Evolutionary conservation across 2,797 vertebrate species (phyloP).

Genomic region (Morelia viridis): DNA sequence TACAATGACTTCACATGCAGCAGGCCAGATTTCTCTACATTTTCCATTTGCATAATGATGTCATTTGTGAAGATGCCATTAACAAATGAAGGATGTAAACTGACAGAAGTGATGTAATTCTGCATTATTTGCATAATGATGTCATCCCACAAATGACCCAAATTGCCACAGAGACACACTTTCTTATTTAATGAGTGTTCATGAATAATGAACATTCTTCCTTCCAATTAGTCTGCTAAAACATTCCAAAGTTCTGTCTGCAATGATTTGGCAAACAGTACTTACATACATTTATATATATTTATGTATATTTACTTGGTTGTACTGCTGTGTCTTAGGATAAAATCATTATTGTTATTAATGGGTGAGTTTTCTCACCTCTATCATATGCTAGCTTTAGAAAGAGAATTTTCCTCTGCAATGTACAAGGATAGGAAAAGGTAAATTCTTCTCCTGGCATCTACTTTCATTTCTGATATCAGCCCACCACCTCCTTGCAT

Average conservation of each 20-base stretch:
- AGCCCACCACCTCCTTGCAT: not conserved
- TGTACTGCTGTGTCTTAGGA: not conserved
- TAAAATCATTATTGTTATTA: not conserved
- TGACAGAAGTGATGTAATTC: not conserved
- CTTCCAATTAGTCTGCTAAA: not conserved
- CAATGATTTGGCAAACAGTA: not conserved
- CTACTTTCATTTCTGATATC: not conserved
- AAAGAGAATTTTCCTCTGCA: not conserved
- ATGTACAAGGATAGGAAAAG: not conserved
- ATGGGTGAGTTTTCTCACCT: not conserved
- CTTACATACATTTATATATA: not conserved
- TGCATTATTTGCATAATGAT: not conserved
- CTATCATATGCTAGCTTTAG: not conserved
- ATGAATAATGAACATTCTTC: not conserved
- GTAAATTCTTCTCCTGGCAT: not conserved
- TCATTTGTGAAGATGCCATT: not conserved
- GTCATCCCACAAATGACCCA: not conserved
- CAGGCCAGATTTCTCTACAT: not conserved
- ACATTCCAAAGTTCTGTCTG: not conserved
- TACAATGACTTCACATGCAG: not conserved
- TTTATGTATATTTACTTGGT: no score
- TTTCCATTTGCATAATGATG: not conserved
- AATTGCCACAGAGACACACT: not conserved
- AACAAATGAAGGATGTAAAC: not conserved
- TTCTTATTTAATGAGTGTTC: not conserved